Percentiles rank a stretch among this genome's conserved stretches.
Conservation (phyloP, 2,797 vertebrate species). For the Oceanodroma leucorhoa region DNA sequence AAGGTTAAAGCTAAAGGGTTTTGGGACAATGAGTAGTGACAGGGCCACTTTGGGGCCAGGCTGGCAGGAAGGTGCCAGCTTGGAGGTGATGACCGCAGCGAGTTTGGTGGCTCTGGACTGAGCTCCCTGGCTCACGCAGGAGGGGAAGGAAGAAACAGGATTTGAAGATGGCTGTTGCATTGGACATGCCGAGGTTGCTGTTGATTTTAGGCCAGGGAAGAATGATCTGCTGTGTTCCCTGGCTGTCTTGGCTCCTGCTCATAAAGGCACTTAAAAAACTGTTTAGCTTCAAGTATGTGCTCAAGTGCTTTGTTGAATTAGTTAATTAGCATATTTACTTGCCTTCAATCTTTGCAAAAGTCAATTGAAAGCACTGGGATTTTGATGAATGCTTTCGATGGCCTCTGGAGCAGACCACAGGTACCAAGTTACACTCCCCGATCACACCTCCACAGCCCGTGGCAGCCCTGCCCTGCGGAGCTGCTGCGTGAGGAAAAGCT, state of each 20-base stretch:
- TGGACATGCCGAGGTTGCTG: accelerated
- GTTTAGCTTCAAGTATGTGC: constrained; percentile 13
- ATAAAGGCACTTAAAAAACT: constrained; percentile 22
- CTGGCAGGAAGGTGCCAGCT: neutral
- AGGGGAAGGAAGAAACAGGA: neutral
- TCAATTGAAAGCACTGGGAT: neutral
- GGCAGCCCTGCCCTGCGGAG: neutral
- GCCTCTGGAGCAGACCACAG: neutral
- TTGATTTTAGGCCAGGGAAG: neutral
- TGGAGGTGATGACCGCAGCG: neutral
- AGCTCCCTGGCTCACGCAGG: accelerated
- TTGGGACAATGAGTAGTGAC: neutral
- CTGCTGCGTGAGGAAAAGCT: neutral
- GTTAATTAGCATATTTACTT: neutral
- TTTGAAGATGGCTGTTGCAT: neutral
- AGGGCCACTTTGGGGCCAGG: neutral
- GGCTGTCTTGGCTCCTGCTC: neutral
- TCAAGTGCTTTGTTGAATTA: constrained; percentile 21
- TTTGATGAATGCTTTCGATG: neutral
- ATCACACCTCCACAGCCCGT: neutral
- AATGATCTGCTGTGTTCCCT: neutral
- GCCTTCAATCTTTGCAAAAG: neutral
- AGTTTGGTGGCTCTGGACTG: neutral
- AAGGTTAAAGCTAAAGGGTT: neutral
- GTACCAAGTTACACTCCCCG: neutral